phyloP scores from a whole-genome alignment of 2,797 vertebrate genomes.

The Helicolenus hilgendorfi region DNA sequence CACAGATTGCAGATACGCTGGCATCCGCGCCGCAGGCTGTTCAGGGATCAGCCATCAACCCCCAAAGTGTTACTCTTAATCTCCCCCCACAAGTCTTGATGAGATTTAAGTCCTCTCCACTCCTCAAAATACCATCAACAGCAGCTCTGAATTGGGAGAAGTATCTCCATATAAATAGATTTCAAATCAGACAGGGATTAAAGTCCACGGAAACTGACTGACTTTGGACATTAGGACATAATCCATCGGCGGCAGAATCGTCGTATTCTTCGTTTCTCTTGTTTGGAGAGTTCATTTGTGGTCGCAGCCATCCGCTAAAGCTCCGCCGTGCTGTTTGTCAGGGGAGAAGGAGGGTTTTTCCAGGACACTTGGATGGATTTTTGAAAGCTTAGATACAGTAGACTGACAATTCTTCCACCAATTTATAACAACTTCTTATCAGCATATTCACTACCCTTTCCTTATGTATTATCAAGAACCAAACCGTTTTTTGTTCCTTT shows the following conservation, averaged over 20 bases:
- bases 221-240: slow-evolving; percentile 38
- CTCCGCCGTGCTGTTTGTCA: slow-evolving; percentile 4
- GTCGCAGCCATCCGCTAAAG: slow-evolving; percentile 19
- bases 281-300: slow-evolving; percentile 43
- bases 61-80: slow-evolving; percentile 69
- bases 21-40: slow-evolving; percentile 40
- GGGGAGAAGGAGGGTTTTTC: background rate
- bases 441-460: background rate
- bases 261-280: slow-evolving; percentile 27
- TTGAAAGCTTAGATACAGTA: slow-evolving; percentile 17
- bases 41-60: slow-evolving; percentile 58
- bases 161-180: slow-evolving; percentile 51
- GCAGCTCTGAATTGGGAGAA: slow-evolving; percentile 30
- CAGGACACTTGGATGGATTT: slow-evolving; percentile 11
- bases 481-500: background rate
- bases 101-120: slow-evolving; percentile 63
- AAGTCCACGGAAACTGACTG: slow-evolving; percentile 42
- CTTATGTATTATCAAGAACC: background rate
- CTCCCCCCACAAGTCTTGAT: slow-evolving; percentile 55
- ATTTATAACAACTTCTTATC: background rate
- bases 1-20: slow-evolving; percentile 47
- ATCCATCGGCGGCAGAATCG: slow-evolving; percentile 27
- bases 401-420: background rate
- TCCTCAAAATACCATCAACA: slow-evolving; percentile 48
- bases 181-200: slow-evolving; percentile 63